phyloP scores from a whole-genome alignment of 2,113 vertebrate species.

The Oncorhynchus kisutch region DNA sequence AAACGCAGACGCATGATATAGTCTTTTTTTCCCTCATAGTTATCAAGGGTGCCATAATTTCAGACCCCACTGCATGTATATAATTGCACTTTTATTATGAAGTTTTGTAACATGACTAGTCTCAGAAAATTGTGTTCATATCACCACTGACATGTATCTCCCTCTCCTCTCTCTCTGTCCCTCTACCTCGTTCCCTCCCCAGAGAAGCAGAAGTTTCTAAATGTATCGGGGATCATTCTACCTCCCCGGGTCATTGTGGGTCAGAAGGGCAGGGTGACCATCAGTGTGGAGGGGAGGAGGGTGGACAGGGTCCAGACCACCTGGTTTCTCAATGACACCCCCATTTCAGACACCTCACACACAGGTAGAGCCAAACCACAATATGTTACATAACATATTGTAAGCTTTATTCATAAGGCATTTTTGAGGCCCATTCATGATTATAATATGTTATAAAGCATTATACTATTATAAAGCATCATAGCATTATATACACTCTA shows the following conservation, averaged over 20 bases:
- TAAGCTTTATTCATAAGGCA: neutral
- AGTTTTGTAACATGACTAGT: too few relatives aligned
- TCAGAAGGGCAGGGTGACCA: slow-evolving; percentile 70
- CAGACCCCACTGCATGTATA: neutral
- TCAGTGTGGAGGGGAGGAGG: slow-evolving; percentile 73
- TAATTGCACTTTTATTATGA: neutral
- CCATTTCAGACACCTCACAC: slow-evolving; percentile 67
- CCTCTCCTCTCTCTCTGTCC: neutral
- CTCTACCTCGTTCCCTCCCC: neutral
- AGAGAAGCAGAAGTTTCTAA: slow-evolving; percentile 77
- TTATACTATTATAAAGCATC: too few relatives aligned
- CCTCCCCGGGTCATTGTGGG: slow-evolving; percentile 71
- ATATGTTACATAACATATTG: too few relatives aligned
- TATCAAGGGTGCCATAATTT: too few relatives aligned
- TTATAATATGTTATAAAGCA: too few relatives aligned
- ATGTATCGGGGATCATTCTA: slow-evolving; percentile 72
- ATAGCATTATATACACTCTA: too few relatives aligned
- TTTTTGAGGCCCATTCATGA: too few relatives aligned
- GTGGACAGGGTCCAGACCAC: slow-evolving; percentile 69
- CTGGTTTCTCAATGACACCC: slow-evolving; percentile 74
- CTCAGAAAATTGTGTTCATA: neutral
- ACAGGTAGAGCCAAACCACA: slow-evolving; percentile 49
- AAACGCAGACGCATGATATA: too few relatives aligned
- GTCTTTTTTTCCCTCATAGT: too few relatives aligned
- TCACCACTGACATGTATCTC: neutral